Conservation (phyloP, 2,797 vertebrate genomes). For the Arnoldichthys spilopterus region DNA sequence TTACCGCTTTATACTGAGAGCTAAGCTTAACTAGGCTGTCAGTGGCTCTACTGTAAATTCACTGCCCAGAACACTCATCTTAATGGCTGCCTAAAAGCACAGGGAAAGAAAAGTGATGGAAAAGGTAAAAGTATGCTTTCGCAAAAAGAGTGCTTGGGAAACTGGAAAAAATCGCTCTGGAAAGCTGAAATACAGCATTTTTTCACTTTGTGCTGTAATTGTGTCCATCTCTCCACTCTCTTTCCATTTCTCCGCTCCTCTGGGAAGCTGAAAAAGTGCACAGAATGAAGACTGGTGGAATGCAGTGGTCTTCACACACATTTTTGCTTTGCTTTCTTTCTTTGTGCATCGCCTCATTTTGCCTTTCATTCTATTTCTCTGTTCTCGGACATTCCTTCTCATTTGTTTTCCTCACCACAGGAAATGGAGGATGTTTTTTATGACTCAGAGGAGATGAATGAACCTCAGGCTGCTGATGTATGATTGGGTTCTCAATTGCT, state of each 20-base stretch:
- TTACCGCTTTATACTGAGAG: too few species aligned
- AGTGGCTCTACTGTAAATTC: too few species aligned
- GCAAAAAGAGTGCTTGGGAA: not conserved
- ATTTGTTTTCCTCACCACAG: constrained; percentile 1
- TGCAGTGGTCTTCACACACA: not conserved
- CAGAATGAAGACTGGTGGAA: not conserved
- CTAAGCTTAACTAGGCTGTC: too few species aligned
- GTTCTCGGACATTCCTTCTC: not conserved
- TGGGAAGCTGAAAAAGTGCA: not conserved
- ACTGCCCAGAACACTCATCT: too few species aligned
- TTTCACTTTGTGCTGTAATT: not conserved
- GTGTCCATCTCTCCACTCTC: not conserved
- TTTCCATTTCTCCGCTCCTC: not conserved
- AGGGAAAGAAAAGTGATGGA: not conserved
- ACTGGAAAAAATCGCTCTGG: not conserved
- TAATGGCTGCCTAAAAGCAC: too few species aligned
- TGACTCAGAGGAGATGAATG: constrained; percentile 30
- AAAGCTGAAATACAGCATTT: not conserved
- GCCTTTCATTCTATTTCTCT: not conserved
- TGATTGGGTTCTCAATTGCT: constrained; percentile 37
- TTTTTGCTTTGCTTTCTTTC: not conserved
- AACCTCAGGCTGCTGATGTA: constrained; percentile 31
- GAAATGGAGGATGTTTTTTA: not conserved
- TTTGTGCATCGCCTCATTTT: not conserved
- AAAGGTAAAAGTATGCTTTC: constrained; percentile 13